Evolutionary conservation across 30 jellyfish, hydroid and myxozoan genomes (phyloP).

Genomic region (Pelagia noctiluca): DNA sequence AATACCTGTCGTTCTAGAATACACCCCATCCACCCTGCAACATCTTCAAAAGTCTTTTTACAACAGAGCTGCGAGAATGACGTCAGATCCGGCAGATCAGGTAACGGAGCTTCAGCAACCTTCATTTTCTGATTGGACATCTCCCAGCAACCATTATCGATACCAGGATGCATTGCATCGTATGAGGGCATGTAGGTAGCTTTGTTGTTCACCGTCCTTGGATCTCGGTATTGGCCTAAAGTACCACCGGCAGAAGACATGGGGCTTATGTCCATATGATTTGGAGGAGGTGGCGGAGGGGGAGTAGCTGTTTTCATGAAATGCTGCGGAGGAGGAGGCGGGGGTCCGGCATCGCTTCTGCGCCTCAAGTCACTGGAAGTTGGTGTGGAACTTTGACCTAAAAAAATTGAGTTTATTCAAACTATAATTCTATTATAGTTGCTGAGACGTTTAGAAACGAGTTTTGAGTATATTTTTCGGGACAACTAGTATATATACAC

Average conservation of each 20-base stretch:
- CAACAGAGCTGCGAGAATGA: conserved; percentile 65
- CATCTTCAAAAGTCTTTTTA: conserved; percentile 68
- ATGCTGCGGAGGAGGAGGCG: conserved; percentile 94
- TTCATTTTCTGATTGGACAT: conserved; percentile 29
- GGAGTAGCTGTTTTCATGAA: conserved; percentile 56
- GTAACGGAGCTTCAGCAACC: conserved; percentile 49
- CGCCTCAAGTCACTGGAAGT: conserved; percentile 14
- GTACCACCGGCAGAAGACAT: conserved; percentile 36
- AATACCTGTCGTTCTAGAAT: conserved; percentile 91
- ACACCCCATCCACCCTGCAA: conserved; percentile 87
- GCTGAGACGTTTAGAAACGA: too few relatives aligned
- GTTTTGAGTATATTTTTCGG: too few relatives aligned
- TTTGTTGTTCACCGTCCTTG: conserved; percentile 33
- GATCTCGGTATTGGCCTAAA: conserved; percentile 55
- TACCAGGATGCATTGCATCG: conserved; percentile 1
- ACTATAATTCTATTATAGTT: too few relatives aligned
- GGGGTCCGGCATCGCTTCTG: conserved; percentile 75
- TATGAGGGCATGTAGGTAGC: conserved; percentile 19
- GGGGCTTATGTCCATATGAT: conserved; percentile 40
- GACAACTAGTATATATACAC: too few relatives aligned
- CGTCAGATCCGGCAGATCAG: conserved; percentile 67
- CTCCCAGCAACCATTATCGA: conserved; percentile 59
- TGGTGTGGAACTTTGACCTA: background rate
- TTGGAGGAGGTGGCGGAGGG: conserved; percentile 88
- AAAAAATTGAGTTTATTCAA: background rate